These are phyloP conservation scores for Odontesthes bonariensis DNA, from an alignment of 2,113 vertebrate species.

Conservation along the genomic window DNA sequence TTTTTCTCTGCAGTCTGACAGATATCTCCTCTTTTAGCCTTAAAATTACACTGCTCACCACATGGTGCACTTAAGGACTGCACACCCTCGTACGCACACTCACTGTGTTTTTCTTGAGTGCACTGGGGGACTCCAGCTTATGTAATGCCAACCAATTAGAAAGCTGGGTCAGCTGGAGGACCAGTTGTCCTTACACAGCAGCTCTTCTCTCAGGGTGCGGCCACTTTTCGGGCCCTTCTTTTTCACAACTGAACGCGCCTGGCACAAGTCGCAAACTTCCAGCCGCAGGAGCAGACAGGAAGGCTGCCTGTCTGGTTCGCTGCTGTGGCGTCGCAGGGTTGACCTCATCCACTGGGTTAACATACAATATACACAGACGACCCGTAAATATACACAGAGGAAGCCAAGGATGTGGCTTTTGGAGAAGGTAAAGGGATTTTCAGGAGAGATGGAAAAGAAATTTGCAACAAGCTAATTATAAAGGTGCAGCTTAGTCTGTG, in stretches of 20 bases:
- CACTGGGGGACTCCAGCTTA: slow-evolving; percentile 44
- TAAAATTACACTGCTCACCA: not conserved
- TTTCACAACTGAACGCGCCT: not conserved
- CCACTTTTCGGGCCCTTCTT: slow-evolving; percentile 11
- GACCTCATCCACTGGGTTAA: slow-evolving; percentile 51
- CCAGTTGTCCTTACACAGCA: slow-evolving; percentile 26
- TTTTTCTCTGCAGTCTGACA: not conserved
- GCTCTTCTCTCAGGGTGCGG: slow-evolving; percentile 29
- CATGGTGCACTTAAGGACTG: not conserved
- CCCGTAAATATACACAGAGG: slow-evolving; percentile 49
- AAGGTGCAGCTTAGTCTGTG: not conserved
- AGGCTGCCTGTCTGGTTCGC: slow-evolving; percentile 3
- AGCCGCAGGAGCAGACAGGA: slow-evolving; percentile 47
- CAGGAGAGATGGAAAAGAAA: slow-evolving; percentile 1
- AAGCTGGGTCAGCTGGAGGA: slow-evolving; percentile 57
- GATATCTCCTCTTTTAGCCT: not conserved
- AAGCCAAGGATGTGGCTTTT: slow-evolving; percentile 42
- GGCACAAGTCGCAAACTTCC: slow-evolving; percentile 36
- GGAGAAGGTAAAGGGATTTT: not conserved
- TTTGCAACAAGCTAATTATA: not conserved
- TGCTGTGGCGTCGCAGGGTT: not conserved
- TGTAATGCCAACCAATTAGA: slow-evolving; percentile 51
- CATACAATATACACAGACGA: slow-evolving; percentile 58
- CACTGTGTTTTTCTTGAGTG: slow-evolving; percentile 32
- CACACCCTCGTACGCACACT: slow-evolving; percentile 3